Conservation (phyloP, 2,888 invertebrate species). For the Psylliodes chrysocephalus region DNA sequence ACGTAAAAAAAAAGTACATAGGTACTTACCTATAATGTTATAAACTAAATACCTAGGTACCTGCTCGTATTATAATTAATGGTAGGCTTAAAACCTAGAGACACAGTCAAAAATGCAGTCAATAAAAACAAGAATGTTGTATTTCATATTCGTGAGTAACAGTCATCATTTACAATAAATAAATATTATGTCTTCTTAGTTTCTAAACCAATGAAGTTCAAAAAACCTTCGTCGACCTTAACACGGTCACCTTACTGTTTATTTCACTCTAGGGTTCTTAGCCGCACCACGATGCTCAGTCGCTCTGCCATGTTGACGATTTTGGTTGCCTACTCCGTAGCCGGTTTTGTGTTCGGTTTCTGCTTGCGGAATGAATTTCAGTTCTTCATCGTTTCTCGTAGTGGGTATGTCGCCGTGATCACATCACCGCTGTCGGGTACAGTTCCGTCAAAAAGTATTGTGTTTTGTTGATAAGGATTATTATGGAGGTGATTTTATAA, state of each 20-base stretch:
- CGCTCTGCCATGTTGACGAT: constrained; percentile 31
- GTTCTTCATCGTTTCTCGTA: constrained; percentile 38
- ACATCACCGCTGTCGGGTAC: constrained; percentile 26
- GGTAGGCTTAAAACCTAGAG: no score
- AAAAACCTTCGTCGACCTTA: constrained; percentile 44
- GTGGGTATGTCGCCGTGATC: constrained; percentile 16
- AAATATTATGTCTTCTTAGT: background rate
- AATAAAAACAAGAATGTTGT: no score
- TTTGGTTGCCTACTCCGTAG: constrained; percentile 28
- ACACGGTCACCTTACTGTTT: constrained; percentile 47
- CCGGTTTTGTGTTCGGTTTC: constrained; percentile 4
- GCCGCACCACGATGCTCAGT: constrained; percentile 20
- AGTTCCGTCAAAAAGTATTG: constrained; percentile 27
- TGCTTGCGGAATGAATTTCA: constrained; percentile 28
- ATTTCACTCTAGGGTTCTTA: constrained; percentile 19
- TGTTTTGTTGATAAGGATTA: constrained; percentile 20
- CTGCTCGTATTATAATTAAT: no score
- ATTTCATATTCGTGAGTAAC: no score
- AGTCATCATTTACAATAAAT: background rate
- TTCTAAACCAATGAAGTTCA: constrained; percentile 17
- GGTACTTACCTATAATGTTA: no score
- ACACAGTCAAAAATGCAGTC: no score
- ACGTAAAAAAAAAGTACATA: no score
- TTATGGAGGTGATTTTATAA: constrained; percentile 23
- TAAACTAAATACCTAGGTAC: no score